phyloP scores from a whole-genome alignment of 2,888 invertebrate species.

The Ypsolopha scabrella region DNA sequence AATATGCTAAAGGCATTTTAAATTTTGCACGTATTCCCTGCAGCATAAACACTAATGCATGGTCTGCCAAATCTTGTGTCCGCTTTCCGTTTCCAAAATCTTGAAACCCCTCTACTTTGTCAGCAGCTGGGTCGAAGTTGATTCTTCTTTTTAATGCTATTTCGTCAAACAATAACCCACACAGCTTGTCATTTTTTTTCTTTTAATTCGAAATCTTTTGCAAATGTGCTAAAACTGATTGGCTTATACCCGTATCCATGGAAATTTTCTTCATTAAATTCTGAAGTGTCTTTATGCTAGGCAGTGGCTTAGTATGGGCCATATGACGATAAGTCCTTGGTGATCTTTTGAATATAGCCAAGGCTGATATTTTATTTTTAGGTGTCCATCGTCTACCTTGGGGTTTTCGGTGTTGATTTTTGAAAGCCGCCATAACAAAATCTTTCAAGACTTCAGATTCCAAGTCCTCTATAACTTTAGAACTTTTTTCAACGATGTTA shows the following conservation, averaged over 20 bases:
- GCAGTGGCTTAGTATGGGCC: slow-evolving; percentile 3
- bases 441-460: neutral
- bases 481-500: too few relatives aligned
- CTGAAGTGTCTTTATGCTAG: slow-evolving; percentile 7
- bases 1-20: slow-evolving; percentile 15
- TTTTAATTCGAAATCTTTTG: slow-evolving; percentile 3
- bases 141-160: slow-evolving; percentile 11
- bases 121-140: slow-evolving; percentile 5
- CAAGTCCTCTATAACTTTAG: too few relatives aligned
- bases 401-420: neutral
- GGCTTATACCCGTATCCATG: slow-evolving; percentile 6
- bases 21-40: slow-evolving; percentile 12
- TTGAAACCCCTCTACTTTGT: slow-evolving; percentile 12
- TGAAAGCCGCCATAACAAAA: neutral
- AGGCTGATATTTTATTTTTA: neutral
- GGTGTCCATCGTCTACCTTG: neutral
- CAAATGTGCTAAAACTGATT: slow-evolving; percentile 1
- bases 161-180: slow-evolving; percentile 13
- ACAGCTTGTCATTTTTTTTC: slow-evolving; percentile 7
- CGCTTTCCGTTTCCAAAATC: slow-evolving; percentile 8
- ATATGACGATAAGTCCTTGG: slow-evolving; percentile 8
- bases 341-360: slow-evolving; percentile 8
- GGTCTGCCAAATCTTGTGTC: slow-evolving; percentile 9
- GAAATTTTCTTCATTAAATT: slow-evolving; percentile 5
- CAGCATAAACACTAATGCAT: slow-evolving; percentile 14